Percentiles rank a stretch among this genome's conserved stretches.
Conservation (phyloP, 2,797 vertebrate species). For the Rhinichthys osculus region DNA sequence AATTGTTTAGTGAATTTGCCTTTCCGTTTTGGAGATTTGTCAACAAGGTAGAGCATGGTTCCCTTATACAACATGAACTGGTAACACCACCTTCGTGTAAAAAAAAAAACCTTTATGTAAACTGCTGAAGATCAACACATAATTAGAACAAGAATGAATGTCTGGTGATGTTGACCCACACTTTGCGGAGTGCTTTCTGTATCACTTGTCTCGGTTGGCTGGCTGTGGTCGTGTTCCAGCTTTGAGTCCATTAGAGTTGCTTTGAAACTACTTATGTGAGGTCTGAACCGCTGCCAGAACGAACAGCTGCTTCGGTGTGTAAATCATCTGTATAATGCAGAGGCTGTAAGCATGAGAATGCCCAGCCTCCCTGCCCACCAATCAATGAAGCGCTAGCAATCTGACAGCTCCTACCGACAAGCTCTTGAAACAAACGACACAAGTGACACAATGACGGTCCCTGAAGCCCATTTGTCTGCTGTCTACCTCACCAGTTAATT, state of each 20-base stretch:
- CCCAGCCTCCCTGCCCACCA: slow-evolving; percentile 58
- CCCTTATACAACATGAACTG: neutral
- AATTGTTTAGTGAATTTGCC: neutral
- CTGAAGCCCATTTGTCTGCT: slow-evolving; percentile 25
- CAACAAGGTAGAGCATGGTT: slow-evolving; percentile 1
- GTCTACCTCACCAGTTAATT: slow-evolving; percentile 44
- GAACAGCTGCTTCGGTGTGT: slow-evolving; percentile 72
- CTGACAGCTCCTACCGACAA: slow-evolving; percentile 44
- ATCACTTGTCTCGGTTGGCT: slow-evolving; percentile 29
- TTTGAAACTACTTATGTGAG: slow-evolving; percentile 55
- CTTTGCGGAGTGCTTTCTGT: slow-evolving; percentile 4
- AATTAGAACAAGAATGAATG: neutral
- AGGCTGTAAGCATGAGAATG: slow-evolving; percentile 63
- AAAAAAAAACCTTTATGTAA: neutral
- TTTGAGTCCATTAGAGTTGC: slow-evolving; percentile 51
- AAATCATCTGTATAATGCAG: slow-evolving; percentile 64
- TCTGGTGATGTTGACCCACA: slow-evolving; percentile 15
- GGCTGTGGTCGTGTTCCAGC: slow-evolving; percentile 50
- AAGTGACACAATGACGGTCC: slow-evolving; percentile 28
- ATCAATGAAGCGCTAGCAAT: slow-evolving; percentile 56
- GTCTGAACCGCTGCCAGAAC: slow-evolving; percentile 51
- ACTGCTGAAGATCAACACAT: neutral
- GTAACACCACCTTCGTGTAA: neutral
- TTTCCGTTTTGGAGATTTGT: slow-evolving; percentile 31
- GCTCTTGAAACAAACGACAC: slow-evolving; percentile 48